Base-by-base conservation (phyloP, 53 echinoderm and acorn worm genomes). In the Mesocentrotus franciscanus region DNA sequence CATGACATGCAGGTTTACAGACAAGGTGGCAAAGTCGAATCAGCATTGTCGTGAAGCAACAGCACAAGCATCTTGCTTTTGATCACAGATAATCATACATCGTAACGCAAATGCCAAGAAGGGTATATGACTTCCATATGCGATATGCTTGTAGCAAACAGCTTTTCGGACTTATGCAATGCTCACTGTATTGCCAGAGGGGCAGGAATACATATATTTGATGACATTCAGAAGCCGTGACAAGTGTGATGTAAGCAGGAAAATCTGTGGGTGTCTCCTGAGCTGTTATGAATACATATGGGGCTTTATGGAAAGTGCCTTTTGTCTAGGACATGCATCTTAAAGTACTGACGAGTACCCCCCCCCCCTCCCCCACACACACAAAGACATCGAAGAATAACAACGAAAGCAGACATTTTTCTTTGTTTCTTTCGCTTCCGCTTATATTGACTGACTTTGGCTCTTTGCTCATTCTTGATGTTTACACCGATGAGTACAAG, bases 131-230 rank as follows among this genome's bases (percentile, higher is more conserved):
- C 79, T 36, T 79, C 17, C 18, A 17, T 36, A 79, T 39, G 79
- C 79, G 39, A 36, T 79, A 79, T 79, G 79, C 39, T 49, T 2
- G 26, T 10, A n/a, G 15, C 26, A 85, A 15, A 57, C 75, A 75
- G 75, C 75, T n/a, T 75, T 75, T 85, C n/a, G n/a, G 58, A 85
- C 87, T 85, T 85, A 85, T 57, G 87, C 87, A 57, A 85, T 24
- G 57, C n/a, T 42, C 58, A 26, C 58, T 85, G 87, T 27, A 85
- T 85, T 56, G 56, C 58, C 56, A 0, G 56, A 85, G n/a, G 58
- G 87, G 10, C 4, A 6, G n/a, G 56, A 58, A 85, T 42, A 57
- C 87, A 85, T 85, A 9, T n/a, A 85, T 57, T 24, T 58, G 57
- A n/a, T 85, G 87, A 57, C 57, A 85, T 85, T 85, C 87, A 85